Base-by-base conservation (phyloP, 2,797 vertebrate genomes). In the Xenopus petersii region DNA sequence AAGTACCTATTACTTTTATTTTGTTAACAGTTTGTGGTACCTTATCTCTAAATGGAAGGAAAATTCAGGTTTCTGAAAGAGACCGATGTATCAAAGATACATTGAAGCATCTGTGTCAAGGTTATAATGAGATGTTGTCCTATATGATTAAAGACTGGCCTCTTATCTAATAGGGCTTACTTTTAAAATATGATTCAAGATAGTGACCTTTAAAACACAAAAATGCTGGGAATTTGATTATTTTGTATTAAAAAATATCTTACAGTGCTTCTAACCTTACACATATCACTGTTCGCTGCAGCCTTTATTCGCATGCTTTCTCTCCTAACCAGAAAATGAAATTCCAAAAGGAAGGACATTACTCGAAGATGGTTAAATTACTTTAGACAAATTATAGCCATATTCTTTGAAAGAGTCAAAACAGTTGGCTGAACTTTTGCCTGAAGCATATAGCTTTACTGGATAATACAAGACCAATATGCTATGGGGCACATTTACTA, bases 361-460 rank as follows among this genome's bases (percentile, higher is more conserved):
- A 67, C 56, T 61, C 15, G 42, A 9, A 67, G 72, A 74, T 49
- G 56, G 64, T 15, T 16, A 69, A 74, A 74, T 61, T 36, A 61
- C 33, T 26, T 10, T 10, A 47, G 54, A 74, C 64, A 67, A 61
- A 67, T 60, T 47, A n/a, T 16, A 17, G 56, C 12, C 16, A 60
- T 74, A 62, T 59, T 60, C 42, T 60, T 16, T 48, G 9, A 67
- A 48, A 67, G 24, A 13, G 21, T 42, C 48, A 60, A 42, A 48
- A 56, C 17, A 49, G 64, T 61, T 61, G 16, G 13, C 21, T 61
- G 47, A 74, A 61, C 42, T 62, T 74, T 60, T 55, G 36, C 63
- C 56, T 49, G 17, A 33, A 61, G 70, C 59, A 2, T 51, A 24
- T 33, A 30, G 8, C 36, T 42, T 42, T 42, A 3, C 36, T 42